Percentiles rank a stretch among this genome's conserved stretches.
These are phyloP conservation scores for Silurus aristotelis DNA, from an alignment of 2,797 vertebrate species.

Conservation along the genomic window DNA sequence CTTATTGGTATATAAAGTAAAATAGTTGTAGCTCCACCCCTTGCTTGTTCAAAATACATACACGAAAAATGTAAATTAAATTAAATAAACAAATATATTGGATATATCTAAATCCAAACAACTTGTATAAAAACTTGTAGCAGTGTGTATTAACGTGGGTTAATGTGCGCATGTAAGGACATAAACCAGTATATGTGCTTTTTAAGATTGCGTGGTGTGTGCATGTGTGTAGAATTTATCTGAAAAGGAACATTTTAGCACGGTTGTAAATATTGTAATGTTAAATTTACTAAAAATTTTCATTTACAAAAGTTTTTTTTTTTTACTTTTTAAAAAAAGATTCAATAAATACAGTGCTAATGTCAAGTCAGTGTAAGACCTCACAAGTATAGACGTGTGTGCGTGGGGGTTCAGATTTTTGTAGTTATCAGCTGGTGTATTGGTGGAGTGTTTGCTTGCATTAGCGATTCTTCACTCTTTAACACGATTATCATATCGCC, in stretches of 20 bases:
- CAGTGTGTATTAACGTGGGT: background rate
- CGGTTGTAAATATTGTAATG: background rate
- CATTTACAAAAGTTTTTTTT: background rate
- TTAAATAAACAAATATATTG: too few relatives aligned
- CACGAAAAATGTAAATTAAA: background rate
- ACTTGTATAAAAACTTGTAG: too few relatives aligned
- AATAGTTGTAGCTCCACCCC: background rate
- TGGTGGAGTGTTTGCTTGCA: slow-evolving; percentile 19
- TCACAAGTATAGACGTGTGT: background rate
- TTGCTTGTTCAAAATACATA: slow-evolving; percentile 10
- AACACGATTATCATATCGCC: slow-evolving; percentile 50
- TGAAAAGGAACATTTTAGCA: background rate
- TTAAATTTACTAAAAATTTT: background rate
- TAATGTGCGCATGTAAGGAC: background rate
- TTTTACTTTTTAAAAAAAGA: background rate
- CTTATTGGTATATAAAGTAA: background rate
- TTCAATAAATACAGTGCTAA: background rate
- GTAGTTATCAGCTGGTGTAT: slow-evolving; percentile 40
- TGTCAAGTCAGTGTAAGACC: background rate
- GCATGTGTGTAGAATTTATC: slow-evolving; percentile 12
- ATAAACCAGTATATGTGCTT: background rate
- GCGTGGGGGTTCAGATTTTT: slow-evolving; percentile 37
- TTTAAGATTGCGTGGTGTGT: background rate
- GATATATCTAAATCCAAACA: too few relatives aligned
- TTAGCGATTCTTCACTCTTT: slow-evolving; percentile 53